These are phyloP conservation scores for Eupithecia centaureata DNA, from an alignment of 2,888 invertebrate species.

Conservation along the genomic window DNA sequence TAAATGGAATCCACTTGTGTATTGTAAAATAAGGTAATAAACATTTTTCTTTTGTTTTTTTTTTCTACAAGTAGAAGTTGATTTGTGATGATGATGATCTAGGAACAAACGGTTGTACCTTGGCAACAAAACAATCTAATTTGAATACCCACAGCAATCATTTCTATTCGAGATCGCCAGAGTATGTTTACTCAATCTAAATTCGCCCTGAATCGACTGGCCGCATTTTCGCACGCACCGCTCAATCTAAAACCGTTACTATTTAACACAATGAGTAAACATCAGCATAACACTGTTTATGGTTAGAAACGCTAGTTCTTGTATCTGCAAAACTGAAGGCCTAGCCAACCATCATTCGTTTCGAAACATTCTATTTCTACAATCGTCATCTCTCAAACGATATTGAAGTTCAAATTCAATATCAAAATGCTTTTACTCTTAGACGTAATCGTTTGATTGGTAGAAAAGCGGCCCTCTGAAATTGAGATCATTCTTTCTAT, in stretches of 20 bases:
- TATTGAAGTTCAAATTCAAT: too few species aligned
- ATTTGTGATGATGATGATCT: neutral
- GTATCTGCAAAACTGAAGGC: conserved; percentile 12
- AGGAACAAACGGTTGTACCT: neutral
- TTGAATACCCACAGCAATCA: conserved; percentile 51
- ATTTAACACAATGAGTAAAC: conserved; percentile 69
- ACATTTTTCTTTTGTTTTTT: too few species aligned
- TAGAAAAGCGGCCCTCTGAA: too few species aligned
- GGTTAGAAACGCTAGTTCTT: conserved; percentile 47
- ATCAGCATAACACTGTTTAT: conserved; percentile 58
- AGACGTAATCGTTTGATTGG: too few species aligned
- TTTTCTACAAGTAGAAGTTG: too few species aligned
- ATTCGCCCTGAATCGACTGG: conserved; percentile 71
- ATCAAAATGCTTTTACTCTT: too few species aligned
- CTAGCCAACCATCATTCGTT: too few species aligned
- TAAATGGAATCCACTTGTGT: too few species aligned
- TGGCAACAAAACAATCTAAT: conserved; percentile 42
- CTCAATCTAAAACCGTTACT: conserved; percentile 67
- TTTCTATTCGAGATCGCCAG: conserved; percentile 56
- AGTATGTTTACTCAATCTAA: conserved; percentile 65
- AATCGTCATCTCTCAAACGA: too few species aligned
- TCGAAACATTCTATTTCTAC: too few species aligned
- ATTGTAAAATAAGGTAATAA: too few species aligned
- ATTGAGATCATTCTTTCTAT: too few species aligned
- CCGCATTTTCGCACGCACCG: conserved; percentile 79